phyloP scores from a whole-genome alignment of 37 sponge, comb jelly and placozoan species.

The Crambe crambe region DNA sequence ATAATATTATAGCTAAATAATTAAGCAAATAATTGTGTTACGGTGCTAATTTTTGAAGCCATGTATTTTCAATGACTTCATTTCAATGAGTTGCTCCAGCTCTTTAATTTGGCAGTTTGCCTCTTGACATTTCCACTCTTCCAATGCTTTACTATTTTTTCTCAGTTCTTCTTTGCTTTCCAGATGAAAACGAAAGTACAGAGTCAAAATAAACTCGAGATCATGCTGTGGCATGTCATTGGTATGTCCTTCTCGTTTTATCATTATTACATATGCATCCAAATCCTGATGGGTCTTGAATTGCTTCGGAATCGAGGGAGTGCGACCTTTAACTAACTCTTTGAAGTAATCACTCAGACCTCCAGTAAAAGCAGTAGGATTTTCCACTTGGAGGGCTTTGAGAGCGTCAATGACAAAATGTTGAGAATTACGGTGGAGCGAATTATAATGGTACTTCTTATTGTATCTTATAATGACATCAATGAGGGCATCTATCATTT shows the following conservation, averaged over 20 bases:
- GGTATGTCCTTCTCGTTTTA: not conserved
- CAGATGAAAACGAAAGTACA: conserved; percentile 10
- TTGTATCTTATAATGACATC: conserved; percentile 21
- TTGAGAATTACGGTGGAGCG: conserved; percentile 2
- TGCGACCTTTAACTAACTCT: not conserved
- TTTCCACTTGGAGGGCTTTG: not conserved
- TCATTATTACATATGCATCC: not conserved
- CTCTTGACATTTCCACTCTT: not conserved
- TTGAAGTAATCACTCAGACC: not conserved
- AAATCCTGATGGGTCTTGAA: conserved; percentile 17
- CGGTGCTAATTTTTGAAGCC: too few relatives aligned
- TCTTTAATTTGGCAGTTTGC: not conserved
- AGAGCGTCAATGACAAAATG: conserved; percentile 26
- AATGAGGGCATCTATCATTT: not conserved
- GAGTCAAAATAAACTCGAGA: conserved; percentile 7
- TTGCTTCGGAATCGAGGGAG: not conserved
- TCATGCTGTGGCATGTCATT: conserved; percentile 6
- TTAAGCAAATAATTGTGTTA: too few relatives aligned
- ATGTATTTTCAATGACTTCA: too few relatives aligned
- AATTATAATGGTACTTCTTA: not conserved
- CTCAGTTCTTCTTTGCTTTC: not conserved
- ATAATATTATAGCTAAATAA: too few relatives aligned
- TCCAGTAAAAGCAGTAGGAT: not conserved
- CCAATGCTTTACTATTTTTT: too few relatives aligned
- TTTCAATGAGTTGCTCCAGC: too few relatives aligned